Percentiles rank a stretch among this genome's conserved stretches.
These are phyloP conservation scores for Germaria angustata DNA, from an alignment of 2,888 invertebrate genomes.

Conservation along the genomic window DNA sequence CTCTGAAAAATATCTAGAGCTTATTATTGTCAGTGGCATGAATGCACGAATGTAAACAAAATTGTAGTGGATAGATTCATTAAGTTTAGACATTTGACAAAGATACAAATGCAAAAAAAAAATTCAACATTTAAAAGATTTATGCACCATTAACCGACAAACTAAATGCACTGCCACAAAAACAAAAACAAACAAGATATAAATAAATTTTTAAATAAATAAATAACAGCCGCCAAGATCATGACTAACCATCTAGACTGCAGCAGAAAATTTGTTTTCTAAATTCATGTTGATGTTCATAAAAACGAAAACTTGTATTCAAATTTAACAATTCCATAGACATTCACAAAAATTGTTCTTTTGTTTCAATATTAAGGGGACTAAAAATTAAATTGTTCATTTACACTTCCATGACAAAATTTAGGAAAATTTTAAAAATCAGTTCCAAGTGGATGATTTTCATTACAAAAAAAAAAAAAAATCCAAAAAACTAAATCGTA, in stretches of 20 bases:
- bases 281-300: conserved; percentile 22
- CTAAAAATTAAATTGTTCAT: no score
- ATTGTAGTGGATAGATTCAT: conserved; percentile 38
- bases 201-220: conserved; percentile 14
- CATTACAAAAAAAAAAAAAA: no score
- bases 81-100: conserved; percentile 74
- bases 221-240: conserved; percentile 61
- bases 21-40: not conserved
- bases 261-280: conserved; percentile 28
- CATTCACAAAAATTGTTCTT: conserved; percentile 5
- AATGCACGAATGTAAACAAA: not conserved
- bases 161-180: conserved; percentile 28
- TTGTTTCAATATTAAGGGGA: not conserved
- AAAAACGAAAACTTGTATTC: conserved; percentile 3
- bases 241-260: conserved; percentile 53
- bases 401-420: no score
- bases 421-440: no score
- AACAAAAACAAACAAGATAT: conserved; percentile 28
- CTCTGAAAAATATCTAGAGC: not conserved
- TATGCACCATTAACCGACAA: conserved; percentile 75
- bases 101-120: conserved; percentile 68
- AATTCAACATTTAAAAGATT: conserved; percentile 74
- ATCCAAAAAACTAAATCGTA: no score
- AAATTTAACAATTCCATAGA: conserved; percentile 11
- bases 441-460: no score